Evolutionary conservation across 1,140 invertebrate species (phyloP).

Genomic region (Drosophila ficusphila): DNA sequence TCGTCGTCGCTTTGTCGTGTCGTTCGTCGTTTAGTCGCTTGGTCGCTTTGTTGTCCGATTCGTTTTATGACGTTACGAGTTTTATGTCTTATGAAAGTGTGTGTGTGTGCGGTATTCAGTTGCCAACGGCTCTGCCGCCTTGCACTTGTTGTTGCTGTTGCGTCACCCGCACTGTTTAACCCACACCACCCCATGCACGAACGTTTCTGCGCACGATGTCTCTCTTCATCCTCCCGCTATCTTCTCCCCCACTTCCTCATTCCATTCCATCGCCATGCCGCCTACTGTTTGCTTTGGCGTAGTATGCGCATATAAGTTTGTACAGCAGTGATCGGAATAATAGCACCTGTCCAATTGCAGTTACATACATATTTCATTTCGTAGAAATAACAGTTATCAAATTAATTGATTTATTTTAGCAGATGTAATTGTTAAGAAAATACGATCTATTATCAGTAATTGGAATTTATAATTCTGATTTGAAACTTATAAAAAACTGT

Average conservation of each 20-base stretch:
- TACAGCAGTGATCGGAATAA: constrained; percentile 4
- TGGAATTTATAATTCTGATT: no score
- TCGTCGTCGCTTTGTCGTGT: constrained; percentile 15
- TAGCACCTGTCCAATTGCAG: constrained; percentile 2
- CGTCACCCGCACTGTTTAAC: constrained; percentile 70
- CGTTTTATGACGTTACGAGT: constrained; percentile 79
- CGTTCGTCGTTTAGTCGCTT: constrained; percentile 40
- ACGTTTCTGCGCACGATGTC: constrained; percentile 46
- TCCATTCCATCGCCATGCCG: constrained; percentile 34
- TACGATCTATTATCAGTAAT: no score
- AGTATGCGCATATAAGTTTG: background rate
- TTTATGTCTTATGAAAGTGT: constrained; percentile 57
- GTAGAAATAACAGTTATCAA: background rate
- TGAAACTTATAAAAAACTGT: no score
- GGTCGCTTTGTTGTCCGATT: constrained; percentile 64
- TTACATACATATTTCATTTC: background rate
- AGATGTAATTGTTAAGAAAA: no score
- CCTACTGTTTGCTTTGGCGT: constrained; percentile 58
- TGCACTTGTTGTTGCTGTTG: constrained; percentile 81
- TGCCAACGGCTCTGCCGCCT: constrained; percentile 72
- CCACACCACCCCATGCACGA: constrained; percentile 21
- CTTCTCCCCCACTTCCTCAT: constrained; percentile 7
- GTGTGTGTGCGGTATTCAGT: constrained; percentile 56
- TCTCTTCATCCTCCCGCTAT: constrained; percentile 7
- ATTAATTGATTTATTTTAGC: background rate